Base-by-base conservation (phyloP, 2,797 vertebrate genomes). In the Anableps anableps region DNA sequence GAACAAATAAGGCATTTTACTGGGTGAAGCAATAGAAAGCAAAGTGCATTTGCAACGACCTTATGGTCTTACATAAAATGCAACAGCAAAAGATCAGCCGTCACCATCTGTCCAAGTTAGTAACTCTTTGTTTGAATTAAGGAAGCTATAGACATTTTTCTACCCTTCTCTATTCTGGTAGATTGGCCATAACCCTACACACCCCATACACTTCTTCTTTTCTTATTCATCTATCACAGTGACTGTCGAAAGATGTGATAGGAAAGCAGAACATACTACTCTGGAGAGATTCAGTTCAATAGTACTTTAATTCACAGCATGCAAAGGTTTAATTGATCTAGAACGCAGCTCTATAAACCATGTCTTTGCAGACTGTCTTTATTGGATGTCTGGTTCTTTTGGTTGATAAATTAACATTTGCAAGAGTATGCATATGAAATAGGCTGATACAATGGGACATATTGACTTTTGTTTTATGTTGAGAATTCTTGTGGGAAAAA, bases 221-320 rank as follows among this genome's bases (percentile, higher is more conserved):
- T 13, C 64, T 68, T 14, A 55, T 80, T 80, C 74, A 73, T 66
- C 26, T 45, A n/a, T 36, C 76, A 79, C 60, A 78, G 62, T 41
- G 58, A 60, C 73, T 48, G 68, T 50, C 17, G 76, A 79, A 74
- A 82, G 58, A 77, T 71, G 41, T 26, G 71, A 80, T 68, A 60
- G 38, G 50, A 77, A 51, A 50, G 74, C 71, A 72, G 70, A 71
- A 70, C 29, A 48, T 66, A 62, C 41, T 79, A 48, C 31, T 29
- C 66, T 62, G 51, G 50, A 66, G 79, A 83, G 79, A 76, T 41
- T n/a, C n/a, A n/a, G n/a, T n/a, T n/a, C n/a, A n/a, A n/a, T n/a
- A n/a, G n/a, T n/a, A n/a, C 36, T 45, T 83, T 14, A 8, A 36
- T 36, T 77, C 68, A 74, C 78, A 62, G 53, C 60, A 60, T 41